Percentiles rank a stretch among this genome's conserved stretches.
These are phyloP conservation scores for Araneus ventricosus DNA, from an alignment of 1,140 invertebrate species.

Conservation along the genomic window DNA sequence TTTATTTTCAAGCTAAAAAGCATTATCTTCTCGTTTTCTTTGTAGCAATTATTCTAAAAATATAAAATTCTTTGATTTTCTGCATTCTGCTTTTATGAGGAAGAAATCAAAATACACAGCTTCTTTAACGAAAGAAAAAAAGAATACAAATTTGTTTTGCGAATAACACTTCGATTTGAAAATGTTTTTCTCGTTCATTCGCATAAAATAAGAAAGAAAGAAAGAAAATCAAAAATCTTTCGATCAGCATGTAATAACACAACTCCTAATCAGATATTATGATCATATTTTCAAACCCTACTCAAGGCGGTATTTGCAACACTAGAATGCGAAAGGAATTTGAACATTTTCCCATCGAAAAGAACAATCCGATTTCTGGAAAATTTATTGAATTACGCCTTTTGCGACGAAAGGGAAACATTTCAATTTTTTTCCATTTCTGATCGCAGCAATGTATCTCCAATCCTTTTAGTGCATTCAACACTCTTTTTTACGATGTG, in stretches of 20 bases:
- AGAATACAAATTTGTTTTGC: neutral
- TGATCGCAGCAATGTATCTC: neutral
- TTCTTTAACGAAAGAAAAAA: neutral
- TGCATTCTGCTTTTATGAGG: neutral
- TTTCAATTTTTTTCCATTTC: neutral
- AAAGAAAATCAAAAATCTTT: neutral
- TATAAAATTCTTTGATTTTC: no score
- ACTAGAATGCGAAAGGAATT: neutral
- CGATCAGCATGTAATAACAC: neutral
- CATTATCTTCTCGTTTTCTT: no score
- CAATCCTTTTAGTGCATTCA: neutral
- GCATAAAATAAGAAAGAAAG: neutral
- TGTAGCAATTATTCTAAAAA: no score
- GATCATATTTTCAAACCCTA: neutral
- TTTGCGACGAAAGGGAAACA: neutral
- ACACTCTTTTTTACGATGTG: neutral
- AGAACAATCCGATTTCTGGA: neutral
- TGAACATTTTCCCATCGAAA: neutral
- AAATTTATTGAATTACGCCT: constrained; percentile 13
- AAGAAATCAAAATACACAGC: neutral
- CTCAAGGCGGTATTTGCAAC: neutral
- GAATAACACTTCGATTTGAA: neutral
- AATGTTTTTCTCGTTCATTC: neutral
- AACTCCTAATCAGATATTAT: neutral
- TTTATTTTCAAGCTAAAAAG: no score